A percentile compares a stretch with the other conserved stretches of the same genome.
Evolutionary conservation across 2,888 invertebrate genomes (phyloP).

Genomic region (Xestia sexstrigata): DNA sequence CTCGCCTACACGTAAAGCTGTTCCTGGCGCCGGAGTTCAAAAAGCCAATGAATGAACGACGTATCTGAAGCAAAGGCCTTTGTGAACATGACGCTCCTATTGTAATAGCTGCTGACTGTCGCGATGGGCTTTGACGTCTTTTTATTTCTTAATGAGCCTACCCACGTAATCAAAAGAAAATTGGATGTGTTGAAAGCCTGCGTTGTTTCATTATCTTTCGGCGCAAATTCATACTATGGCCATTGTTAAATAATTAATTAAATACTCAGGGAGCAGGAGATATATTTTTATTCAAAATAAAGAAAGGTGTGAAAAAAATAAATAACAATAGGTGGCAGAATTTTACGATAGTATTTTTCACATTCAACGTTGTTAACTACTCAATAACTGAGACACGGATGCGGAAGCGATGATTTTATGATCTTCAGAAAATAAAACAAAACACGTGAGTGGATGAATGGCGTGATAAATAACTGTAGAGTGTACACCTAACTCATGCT

Average conservation of each 20-base stretch:
- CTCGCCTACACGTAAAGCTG: constrained; percentile 4
- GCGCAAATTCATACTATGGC: background rate
- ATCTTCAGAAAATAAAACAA: background rate
- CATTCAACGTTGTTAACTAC: background rate
- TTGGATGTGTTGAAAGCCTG: constrained; percentile 4
- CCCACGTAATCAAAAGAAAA: constrained; percentile 9
- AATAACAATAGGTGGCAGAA: background rate
- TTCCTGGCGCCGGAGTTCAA: constrained; percentile 5
- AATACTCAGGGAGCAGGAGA: too few species aligned
- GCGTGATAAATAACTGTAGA: background rate
- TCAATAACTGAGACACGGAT: background rate
- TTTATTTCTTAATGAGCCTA: constrained; percentile 26
- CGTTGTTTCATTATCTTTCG: background rate
- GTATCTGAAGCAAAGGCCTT: constrained; percentile 15
- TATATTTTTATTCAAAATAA: background rate
- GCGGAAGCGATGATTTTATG: background rate
- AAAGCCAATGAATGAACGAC: constrained; percentile 7
- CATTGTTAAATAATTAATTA: background rate
- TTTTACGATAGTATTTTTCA: background rate
- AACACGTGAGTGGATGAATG: background rate
- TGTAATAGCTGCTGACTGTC: constrained; percentile 14
- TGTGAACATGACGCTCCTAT: constrained; percentile 8
- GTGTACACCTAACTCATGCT: background rate
- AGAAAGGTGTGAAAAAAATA: background rate
- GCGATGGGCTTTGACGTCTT: constrained; percentile 1